Conservation (phyloP, 2,113 vertebrate species). For the Rhabdornis inornatus region DNA sequence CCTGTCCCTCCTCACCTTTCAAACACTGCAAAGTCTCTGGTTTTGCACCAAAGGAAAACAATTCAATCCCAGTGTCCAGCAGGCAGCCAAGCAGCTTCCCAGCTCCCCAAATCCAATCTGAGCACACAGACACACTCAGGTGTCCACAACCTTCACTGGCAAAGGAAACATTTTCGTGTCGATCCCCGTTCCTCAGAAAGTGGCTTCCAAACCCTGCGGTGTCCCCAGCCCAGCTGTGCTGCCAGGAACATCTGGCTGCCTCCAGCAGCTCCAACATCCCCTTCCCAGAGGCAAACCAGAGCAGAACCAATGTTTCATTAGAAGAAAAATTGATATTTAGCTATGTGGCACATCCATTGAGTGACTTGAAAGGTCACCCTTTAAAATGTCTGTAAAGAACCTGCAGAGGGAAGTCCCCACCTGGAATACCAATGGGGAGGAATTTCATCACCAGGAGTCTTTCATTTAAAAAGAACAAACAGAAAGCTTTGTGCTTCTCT, state of each 20-base stretch:
- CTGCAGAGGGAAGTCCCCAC: not conserved
- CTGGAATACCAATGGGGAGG: conserved; percentile 36
- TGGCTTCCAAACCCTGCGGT: fast-evolving
- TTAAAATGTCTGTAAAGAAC: not conserved
- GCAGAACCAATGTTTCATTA: not conserved
- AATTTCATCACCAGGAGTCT: conserved; percentile 19
- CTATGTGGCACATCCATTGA: conserved; percentile 43
- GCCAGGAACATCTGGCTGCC: not conserved
- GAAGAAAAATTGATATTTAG: conserved; percentile 25
- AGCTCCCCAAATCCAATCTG: fast-evolving
- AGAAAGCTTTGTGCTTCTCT: conserved; percentile 29
- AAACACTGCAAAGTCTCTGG: not conserved
- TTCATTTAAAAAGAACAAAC: conserved; percentile 63
- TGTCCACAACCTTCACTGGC: not conserved
- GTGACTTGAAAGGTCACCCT: conserved; percentile 41
- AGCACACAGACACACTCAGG: not conserved
- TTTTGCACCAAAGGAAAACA: not conserved
- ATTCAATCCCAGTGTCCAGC: not conserved
- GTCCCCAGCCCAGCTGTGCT: not conserved
- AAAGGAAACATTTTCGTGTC: fast-evolving
- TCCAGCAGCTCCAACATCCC: not conserved
- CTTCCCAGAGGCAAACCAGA: not conserved
- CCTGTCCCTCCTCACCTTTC: not conserved
- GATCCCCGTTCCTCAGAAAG: not conserved
- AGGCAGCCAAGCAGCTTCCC: not conserved